These are phyloP conservation scores for Pseudopipra pipra DNA, from an alignment of 2,113 vertebrate genomes.

Conservation along the genomic window DNA sequence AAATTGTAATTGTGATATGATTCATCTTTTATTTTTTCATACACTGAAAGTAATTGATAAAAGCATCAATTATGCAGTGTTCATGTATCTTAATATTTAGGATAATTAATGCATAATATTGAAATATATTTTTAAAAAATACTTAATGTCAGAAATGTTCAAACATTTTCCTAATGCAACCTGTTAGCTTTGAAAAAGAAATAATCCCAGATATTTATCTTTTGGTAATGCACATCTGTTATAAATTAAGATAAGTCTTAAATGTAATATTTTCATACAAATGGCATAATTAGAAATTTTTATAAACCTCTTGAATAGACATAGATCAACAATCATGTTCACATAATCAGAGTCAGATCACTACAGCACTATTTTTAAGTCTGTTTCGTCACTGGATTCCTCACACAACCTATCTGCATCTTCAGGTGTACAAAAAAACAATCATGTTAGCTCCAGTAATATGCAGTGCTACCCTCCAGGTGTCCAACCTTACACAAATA, in stretches of 20 bases:
- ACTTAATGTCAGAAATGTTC: neutral
- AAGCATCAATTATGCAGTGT: neutral
- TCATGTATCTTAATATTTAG: neutral
- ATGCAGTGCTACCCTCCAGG: neutral
- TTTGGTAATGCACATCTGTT: neutral
- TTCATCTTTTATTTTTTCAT: neutral
- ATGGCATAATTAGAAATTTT: neutral
- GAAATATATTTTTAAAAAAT: neutral
- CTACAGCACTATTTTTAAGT: neutral
- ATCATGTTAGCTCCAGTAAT: neutral
- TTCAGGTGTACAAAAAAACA: neutral
- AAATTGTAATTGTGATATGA: neutral
- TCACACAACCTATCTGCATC: neutral
- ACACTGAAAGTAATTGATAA: neutral
- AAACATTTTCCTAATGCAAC: neutral
- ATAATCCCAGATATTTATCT: neutral
- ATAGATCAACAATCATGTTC: neutral
- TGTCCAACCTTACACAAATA: neutral
- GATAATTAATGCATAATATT: neutral
- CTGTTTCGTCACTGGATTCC: neutral
- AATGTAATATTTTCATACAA: neutral
- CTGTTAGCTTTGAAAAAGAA: neutral
- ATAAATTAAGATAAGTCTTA: neutral
- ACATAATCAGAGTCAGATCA: neutral
- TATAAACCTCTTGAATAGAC: neutral